Conservation (phyloP, 1,140 invertebrate species). For the Cyrtorhinus lividipennis region DNA sequence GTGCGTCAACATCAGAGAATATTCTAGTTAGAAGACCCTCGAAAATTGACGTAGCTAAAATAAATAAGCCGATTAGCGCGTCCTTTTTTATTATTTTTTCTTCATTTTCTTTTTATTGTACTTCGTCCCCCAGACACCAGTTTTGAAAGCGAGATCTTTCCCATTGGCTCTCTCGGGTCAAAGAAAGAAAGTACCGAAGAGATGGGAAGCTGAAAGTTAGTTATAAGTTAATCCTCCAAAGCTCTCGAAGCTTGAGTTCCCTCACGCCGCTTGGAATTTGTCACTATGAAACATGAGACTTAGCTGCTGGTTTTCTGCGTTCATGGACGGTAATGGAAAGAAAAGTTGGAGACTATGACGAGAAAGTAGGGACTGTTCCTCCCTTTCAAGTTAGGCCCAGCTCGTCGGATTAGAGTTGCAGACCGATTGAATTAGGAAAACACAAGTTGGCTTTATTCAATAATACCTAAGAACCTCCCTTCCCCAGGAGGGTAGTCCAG, state of each 20-base stretch:
- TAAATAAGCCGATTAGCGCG: too few relatives aligned
- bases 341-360: not conserved
- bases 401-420: not conserved
- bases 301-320: not conserved
- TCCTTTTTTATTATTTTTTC: too few relatives aligned
- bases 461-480: not conserved
- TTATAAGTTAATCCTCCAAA: not conserved
- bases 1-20: too few relatives aligned
- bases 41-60: too few relatives aligned
- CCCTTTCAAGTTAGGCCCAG: not conserved
- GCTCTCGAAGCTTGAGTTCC: not conserved
- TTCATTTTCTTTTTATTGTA: too few relatives aligned
- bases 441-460: constrained; percentile 1
- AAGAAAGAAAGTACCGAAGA: too few relatives aligned
- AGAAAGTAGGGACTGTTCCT: too few relatives aligned
- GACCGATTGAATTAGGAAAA: constrained; percentile 5
- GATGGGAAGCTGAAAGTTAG: constrained; percentile 1
- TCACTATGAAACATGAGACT: constrained; percentile 6
- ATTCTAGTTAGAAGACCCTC: too few relatives aligned
- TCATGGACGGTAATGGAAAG: not conserved
- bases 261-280: not conserved
- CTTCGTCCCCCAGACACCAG: too few relatives aligned
- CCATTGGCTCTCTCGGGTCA: too few relatives aligned
- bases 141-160: too few relatives aligned
- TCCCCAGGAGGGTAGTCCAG: not conserved